Percentiles rank a stretch among this genome's conserved stretches.
phyloP scores from a whole-genome alignment of 2,113 vertebrate species.

The Sclerurus mexicanus region DNA sequence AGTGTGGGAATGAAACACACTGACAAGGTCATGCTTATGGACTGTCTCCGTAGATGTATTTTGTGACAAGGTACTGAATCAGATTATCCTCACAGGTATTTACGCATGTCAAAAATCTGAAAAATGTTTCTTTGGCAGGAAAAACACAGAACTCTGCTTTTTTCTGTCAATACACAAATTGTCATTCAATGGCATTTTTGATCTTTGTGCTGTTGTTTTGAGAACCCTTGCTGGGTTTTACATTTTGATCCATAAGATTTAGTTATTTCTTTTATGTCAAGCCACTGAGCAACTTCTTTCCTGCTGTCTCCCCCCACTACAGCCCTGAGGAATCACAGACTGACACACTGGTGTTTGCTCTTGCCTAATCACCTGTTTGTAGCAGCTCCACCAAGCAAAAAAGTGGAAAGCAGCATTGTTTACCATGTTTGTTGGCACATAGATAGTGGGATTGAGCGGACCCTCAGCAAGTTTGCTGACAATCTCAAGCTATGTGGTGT shows the following conservation, averaged over 20 bases:
- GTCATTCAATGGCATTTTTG: background rate
- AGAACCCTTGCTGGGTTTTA: background rate
- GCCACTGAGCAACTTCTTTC: background rate
- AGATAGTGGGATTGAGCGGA: background rate
- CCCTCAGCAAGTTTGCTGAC: background rate
- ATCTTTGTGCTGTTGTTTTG: background rate
- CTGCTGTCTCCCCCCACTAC: background rate
- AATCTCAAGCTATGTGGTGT: background rate
- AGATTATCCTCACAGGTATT: background rate
- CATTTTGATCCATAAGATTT: accelerated
- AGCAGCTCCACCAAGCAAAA: background rate
- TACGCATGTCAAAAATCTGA: background rate
- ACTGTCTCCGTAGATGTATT: background rate
- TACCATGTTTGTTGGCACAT: background rate
- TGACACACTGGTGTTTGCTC: background rate
- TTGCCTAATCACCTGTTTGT: background rate
- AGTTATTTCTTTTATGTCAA: background rate
- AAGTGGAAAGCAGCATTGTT: background rate
- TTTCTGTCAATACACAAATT: background rate
- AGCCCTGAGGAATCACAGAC: background rate
- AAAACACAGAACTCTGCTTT: background rate
- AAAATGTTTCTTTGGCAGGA: background rate
- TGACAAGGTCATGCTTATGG: background rate
- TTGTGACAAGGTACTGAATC: background rate
- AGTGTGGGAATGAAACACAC: background rate